Percentiles rank a stretch among this genome's conserved stretches.
phyloP scores from a whole-genome alignment of 2,113 vertebrate genomes.

The Porphyrio hochstetteri region DNA sequence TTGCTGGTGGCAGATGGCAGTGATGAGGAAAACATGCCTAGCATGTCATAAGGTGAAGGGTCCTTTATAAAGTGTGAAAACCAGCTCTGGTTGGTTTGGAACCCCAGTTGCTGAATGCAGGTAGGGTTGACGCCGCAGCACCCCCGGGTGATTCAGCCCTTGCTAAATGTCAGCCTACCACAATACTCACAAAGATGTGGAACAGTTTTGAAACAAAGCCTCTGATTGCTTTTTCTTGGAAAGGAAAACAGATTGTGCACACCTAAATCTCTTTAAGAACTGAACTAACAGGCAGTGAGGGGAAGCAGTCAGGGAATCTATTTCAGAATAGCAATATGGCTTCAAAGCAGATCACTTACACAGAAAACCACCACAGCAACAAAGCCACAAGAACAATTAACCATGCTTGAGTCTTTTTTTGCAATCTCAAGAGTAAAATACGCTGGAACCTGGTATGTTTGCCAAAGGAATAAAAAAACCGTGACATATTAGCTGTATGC shows the following conservation, averaged over 20 bases:
- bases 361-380: neutral
- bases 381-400: neutral
- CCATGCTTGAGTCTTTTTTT: neutral
- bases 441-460: neutral
- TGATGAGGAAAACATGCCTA: neutral
- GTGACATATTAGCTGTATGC: neutral
- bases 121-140: neutral
- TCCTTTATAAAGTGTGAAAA: neutral
- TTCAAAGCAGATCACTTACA: neutral
- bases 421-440: neutral
- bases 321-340: neutral
- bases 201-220: neutral
- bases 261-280: neutral
- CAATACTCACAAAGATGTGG: neutral
- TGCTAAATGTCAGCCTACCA: too few relatives aligned
- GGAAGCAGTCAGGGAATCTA: neutral
- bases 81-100: neutral
- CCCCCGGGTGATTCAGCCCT: neutral
- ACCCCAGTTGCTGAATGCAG: neutral
- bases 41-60: neutral
- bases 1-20: neutral
- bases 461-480: neutral
- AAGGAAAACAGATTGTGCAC: neutral
- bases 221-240: neutral
- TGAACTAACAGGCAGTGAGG: neutral